Evolutionary conservation across 2,113 vertebrate genomes (phyloP), one percentile per base, ranked within the genome.

Genomic region (Perognathus longimembris): DNA sequence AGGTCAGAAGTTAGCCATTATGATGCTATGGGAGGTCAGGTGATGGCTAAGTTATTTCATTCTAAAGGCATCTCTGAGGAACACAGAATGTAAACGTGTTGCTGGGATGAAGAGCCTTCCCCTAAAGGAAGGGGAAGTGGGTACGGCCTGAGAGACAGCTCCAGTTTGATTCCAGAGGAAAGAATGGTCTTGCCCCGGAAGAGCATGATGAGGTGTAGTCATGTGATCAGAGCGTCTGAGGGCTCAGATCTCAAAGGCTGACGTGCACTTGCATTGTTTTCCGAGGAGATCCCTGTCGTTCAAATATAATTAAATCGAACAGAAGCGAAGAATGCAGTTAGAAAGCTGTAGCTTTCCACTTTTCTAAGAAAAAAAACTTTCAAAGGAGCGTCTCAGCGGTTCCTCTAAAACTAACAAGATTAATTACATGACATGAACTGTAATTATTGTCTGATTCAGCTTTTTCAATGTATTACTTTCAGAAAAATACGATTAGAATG

Each of bases 401-500:
- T 17, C 3, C 57, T 85, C 90, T 88, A 85, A 97, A 85, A 77
- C 38, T 75, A 89, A 67, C 54, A 90, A 77, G 42, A 95, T 77
- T 38, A 93, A 77, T 78, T 82, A 77, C 26, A 82, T 36, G 38
- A 88, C 91, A 82, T 64, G 34, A 88, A 88, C 20, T 75, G n/a
- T 45, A 89, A 57, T 75, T 67, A 40, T 76, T 57, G 38, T 85
- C 24, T 38, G 93, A 20, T 59, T 61, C 26, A 14, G 20, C 28
- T 45, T 95, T 74, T 61, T 77, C 42, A 87, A 3, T 61, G 0
- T 77, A 7, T 88, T 95, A 38, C 91, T 57, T 93, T 96, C 36
- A 95, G 34, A 87, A 86, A 94, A 95, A 88, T 91, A 82, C 84
- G 82, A 22, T 93, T 94, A 61, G 57, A 93, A 32, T n/a, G 86